Evolutionary conservation across 2,113 vertebrate species (phyloP), one percentile per base, ranked within the genome.

Genomic region (Petromus typicus): DNA sequence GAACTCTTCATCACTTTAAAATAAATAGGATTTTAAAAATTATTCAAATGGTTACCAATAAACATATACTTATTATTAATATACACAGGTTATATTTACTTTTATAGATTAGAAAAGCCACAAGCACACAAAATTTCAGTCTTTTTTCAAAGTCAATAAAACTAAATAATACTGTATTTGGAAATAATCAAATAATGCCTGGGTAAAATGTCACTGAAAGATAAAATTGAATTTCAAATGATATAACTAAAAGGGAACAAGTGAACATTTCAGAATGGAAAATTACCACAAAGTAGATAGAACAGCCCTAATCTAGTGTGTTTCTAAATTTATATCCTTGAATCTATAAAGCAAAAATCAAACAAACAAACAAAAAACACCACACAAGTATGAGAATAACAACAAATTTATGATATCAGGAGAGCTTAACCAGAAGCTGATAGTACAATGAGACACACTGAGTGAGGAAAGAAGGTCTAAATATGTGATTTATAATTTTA

Each of bases 191-290:
- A n/a, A 88, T 75, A 67, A 75, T 40, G 3, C 13, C 59, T 48
- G 2, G 30, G 5, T 81, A 82, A 93, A 90, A 82, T 40, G 69
- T 45, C 69, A 43, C 22, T 43, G 69, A 43, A 51, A 84, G 17
- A 89, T 71, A 64, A 91, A 79, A 88, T 57, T 86, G 18, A 93
- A 73, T 94, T 88, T 88, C 27, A 61, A 61, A 8, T 67, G 3
- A 45, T 81, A 63, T 57, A 6, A 78, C 10, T 61, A 48, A 78
- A 86, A 79, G 32, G 13, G 20, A 30, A 12, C 23, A 91, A 69
- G 11, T 63, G 17, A 51, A 6, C 57, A 91, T 83, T n/a, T 91
- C 27, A 25, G 45, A 40, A 9, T 25, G 56, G 63, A 43, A 69
- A 84, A 48, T 83, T 78, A 78, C 0, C 27, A 64, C 34, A 71